These are phyloP conservation scores for Sinohyriopsis cumingii DNA, from an alignment of 2,888 invertebrate species.

Conservation along the genomic window DNA sequence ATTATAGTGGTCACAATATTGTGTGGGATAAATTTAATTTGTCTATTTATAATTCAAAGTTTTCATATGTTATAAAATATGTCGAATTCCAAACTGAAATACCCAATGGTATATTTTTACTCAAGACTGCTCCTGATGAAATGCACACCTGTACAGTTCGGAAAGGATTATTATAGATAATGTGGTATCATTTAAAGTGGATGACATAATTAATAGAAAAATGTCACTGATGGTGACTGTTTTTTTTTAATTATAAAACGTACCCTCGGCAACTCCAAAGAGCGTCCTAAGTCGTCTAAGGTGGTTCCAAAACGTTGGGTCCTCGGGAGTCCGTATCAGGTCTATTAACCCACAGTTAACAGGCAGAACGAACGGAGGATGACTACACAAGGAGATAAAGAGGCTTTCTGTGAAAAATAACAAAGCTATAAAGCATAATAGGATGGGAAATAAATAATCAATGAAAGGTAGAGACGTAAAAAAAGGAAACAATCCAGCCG, in stretches of 20 bases:
- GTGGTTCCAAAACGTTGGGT: slow-evolving; percentile 42
- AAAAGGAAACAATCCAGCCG: background rate
- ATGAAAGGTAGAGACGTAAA: background rate
- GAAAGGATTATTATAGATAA: no score
- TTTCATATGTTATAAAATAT: no score
- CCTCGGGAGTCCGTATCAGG: slow-evolving; percentile 41
- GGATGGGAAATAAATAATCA: background rate
- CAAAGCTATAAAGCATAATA: no score
- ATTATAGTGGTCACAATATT: background rate
- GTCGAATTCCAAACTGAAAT: no score
- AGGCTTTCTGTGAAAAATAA: slow-evolving; percentile 13
- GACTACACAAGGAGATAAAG: slow-evolving; percentile 46
- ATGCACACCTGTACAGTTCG: no score
- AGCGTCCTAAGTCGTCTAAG: slow-evolving; percentile 40
- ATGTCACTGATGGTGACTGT: no score
- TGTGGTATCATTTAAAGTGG: no score
- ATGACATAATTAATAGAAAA: no score
- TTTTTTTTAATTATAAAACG: background rate
- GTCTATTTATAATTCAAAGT: no score
- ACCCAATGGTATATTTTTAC: no score
- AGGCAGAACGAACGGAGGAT: slow-evolving; percentile 59
- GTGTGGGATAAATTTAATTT: background rate
- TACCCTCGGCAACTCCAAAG: slow-evolving; percentile 52
- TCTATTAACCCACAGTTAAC: slow-evolving; percentile 47
- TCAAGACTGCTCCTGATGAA: no score